A percentile compares a stretch with the other conserved stretches of the same genome.
Conservation (phyloP, 2,888 invertebrate species). For the Leptothorax acervorum region DNA sequence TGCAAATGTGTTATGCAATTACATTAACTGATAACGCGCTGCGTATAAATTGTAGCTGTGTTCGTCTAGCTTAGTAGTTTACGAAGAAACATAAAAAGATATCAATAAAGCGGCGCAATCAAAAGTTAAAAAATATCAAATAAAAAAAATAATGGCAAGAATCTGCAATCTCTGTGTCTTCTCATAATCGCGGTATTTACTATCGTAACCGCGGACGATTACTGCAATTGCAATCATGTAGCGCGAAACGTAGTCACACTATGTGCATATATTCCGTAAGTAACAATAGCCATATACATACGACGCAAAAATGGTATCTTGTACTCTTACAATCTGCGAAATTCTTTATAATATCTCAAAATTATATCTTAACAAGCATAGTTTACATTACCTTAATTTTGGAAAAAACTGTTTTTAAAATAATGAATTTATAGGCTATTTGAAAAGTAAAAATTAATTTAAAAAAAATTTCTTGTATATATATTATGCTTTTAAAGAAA, state of each 20-base stretch:
- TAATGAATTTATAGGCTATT: no score
- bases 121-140: neutral
- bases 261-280: neutral
- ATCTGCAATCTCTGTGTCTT: neutral
- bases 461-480: no score
- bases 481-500: no score
- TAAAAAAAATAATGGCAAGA: neutral
- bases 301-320: neutral
- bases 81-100: neutral
- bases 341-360: neutral
- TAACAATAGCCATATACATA: neutral
- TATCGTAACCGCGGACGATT: neutral
- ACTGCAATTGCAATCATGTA: neutral
- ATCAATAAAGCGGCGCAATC: neutral
- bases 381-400: neutral
- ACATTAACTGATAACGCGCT: no score
- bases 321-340: neutral
- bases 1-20: no score
- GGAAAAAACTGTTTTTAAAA: neutral
- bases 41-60: no score
- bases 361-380: no score
- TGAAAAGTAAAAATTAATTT: no score
- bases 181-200: neutral
- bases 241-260: neutral
- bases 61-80: neutral